phyloP scores from a whole-genome alignment of 2,113 vertebrate genomes.

The Atractosteus spatula region DNA sequence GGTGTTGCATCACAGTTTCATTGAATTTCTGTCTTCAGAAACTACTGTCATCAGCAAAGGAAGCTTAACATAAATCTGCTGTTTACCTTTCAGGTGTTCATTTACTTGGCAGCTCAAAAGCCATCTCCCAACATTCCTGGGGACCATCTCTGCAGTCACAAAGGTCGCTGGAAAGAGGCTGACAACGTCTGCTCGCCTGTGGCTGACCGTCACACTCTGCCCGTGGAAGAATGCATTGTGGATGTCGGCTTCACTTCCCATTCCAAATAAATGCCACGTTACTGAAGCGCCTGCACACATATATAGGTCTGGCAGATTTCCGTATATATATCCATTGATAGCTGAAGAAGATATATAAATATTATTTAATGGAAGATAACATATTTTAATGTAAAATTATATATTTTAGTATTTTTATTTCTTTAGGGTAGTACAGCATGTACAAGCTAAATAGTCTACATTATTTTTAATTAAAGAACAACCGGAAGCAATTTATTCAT shows the following conservation, averaged over 20 bases:
- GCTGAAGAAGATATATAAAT: conserved; percentile 44
- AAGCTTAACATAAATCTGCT: background rate
- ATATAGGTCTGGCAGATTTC: conserved; percentile 61
- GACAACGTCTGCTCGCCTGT: conserved; percentile 62
- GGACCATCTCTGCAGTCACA: conserved; percentile 64
- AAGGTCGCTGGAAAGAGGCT: conserved; percentile 72
- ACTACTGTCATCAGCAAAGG: too few relatives aligned
- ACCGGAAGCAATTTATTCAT: too few relatives aligned
- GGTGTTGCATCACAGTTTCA: too few relatives aligned
- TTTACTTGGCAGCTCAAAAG: conserved; percentile 67
- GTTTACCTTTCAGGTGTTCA: conserved; percentile 63
- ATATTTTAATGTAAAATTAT: too few relatives aligned
- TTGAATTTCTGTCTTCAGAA: too few relatives aligned
- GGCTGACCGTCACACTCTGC: conserved; percentile 56
- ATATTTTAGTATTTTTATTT: too few relatives aligned
- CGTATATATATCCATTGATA: conserved; percentile 72
- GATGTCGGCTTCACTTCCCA: conserved; percentile 69
- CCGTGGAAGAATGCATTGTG: conserved; percentile 72
- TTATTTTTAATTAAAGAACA: too few relatives aligned
- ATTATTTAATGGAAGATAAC: too few relatives aligned
- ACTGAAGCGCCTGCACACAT: conserved; percentile 63
- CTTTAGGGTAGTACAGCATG: too few relatives aligned
- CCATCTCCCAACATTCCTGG: conserved; percentile 59
- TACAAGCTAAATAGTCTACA: too few relatives aligned
- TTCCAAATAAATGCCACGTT: conserved; percentile 69